Evolutionary conservation across 2,888 invertebrate genomes (phyloP).

Genomic region (Hydraecia micacea): DNA sequence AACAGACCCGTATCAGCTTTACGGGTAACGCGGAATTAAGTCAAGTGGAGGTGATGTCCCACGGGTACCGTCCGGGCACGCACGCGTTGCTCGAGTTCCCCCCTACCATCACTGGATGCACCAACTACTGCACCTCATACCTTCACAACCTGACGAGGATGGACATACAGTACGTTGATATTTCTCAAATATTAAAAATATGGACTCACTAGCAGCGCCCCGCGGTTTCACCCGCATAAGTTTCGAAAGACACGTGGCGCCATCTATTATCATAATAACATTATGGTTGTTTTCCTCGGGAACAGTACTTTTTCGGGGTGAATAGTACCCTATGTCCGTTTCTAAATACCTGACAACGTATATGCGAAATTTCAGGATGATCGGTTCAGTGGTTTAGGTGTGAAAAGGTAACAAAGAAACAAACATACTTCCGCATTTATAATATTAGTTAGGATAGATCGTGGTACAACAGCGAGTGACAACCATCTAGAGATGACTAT

Average conservation of each 20-base stretch:
- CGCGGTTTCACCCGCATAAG: too few species aligned
- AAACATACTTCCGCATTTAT: too few species aligned
- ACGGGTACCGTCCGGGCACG: constrained; percentile 82
- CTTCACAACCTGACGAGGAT: constrained; percentile 86
- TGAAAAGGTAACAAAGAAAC: too few species aligned
- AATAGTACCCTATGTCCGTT: too few species aligned
- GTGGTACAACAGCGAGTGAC: not conserved
- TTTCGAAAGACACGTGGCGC: too few species aligned
- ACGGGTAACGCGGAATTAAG: constrained; percentile 84
- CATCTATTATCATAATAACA: too few species aligned
- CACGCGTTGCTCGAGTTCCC: constrained; percentile 86
- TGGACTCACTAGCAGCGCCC: not conserved
- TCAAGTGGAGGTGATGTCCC: constrained; percentile 84
- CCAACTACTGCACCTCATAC: constrained; percentile 83
- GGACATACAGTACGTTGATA: constrained; percentile 81
- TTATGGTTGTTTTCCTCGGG: too few species aligned
- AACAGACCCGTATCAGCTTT: constrained; percentile 79
- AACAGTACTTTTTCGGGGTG: too few species aligned
- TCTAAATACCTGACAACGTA: too few species aligned
- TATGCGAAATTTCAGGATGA: too few species aligned
- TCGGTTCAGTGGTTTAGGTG: too few species aligned
- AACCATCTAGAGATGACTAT: too few species aligned
- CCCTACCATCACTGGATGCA: constrained; percentile 85
- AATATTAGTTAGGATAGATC: not conserved
- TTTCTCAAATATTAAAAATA: not conserved